Evolutionary conservation across 1,140 invertebrate species (phyloP), one percentile per base, ranked within the genome.

Genomic region (Hyles euphorbiae): DNA sequence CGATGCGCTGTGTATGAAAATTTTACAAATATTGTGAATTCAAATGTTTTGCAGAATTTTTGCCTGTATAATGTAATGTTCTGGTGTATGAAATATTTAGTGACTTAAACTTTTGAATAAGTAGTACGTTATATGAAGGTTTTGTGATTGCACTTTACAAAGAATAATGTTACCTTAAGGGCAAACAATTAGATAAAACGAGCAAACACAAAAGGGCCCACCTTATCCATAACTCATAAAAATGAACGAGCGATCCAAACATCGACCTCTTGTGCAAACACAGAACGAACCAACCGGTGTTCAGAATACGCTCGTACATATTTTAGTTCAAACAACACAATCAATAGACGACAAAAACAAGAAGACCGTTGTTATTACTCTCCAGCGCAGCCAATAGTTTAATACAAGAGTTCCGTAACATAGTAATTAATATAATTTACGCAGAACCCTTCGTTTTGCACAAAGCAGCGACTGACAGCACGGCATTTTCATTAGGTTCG

Each of bases 201-300:
- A 61, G 64, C 76, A 81, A 87, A 86, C 74, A 87, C 56, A 60
- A 65, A 63, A 60, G 65, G 70, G 57, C 75, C 74, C 72, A 75
- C 81, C 81, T 81, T 72, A 76, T 78, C 78, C 81, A 83, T 87
- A 83, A 86, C 72, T 87, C 84, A 82, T 87, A 82, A 82, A 87
- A 84, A 86, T 78, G 78, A 81, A 82, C 74, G 77, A 78, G 72
- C 72, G 68, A 70, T 65, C 67, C 73, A 73, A 78, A 75, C 68
- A 72, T 67, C 68, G 70, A 66, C 73, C 67, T 68, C 66, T 58
- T 67, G 68, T 70, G 66, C 78, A 87, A 87, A 87, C 72, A 81
- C 65, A 58, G 36, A 63, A 61, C 67, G 63, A 58, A 62, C 62
- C 59, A 58, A 56, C 58, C 54, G 56, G 11, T 50, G 11, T 56